These are phyloP conservation scores for Minunthozetes semirufus DNA, from an alignment of 2,888 invertebrate species.

Conservation along the genomic window DNA sequence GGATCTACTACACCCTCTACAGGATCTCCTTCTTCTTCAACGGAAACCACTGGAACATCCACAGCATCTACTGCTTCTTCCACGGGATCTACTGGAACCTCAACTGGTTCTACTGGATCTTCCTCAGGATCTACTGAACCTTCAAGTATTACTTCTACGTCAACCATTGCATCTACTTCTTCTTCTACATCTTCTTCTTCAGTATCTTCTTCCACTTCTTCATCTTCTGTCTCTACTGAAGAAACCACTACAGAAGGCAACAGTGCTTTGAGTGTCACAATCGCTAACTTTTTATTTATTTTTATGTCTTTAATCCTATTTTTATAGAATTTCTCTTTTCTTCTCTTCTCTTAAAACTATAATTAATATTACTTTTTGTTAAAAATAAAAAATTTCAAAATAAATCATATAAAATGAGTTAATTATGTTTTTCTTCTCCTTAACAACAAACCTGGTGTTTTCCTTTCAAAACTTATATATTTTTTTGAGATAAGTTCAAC, in stretches of 20 bases:
- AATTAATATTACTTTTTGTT: too few relatives aligned
- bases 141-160: not conserved
- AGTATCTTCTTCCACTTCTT: not conserved
- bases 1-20: too few relatives aligned
- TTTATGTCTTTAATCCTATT: slow-evolving; percentile 2
- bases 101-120: not conserved
- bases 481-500: too few relatives aligned
- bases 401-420: too few relatives aligned
- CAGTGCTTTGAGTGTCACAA: not conserved
- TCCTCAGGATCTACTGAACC: not conserved
- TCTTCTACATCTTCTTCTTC: not conserved
- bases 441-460: too few relatives aligned
- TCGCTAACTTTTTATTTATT: not conserved
- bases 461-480: too few relatives aligned
- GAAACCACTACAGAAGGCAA: not conserved
- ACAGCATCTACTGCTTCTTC: too few relatives aligned
- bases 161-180: not conserved
- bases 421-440: too few relatives aligned
- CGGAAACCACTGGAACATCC: not conserved
- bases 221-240: not conserved
- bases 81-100: not conserved
- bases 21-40: too few relatives aligned
- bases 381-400: too few relatives aligned
- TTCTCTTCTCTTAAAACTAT: too few relatives aligned
- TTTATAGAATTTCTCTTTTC: not conserved